Evolutionary conservation across 2,888 invertebrate genomes (phyloP).

Genomic region (Altica lythri): DNA sequence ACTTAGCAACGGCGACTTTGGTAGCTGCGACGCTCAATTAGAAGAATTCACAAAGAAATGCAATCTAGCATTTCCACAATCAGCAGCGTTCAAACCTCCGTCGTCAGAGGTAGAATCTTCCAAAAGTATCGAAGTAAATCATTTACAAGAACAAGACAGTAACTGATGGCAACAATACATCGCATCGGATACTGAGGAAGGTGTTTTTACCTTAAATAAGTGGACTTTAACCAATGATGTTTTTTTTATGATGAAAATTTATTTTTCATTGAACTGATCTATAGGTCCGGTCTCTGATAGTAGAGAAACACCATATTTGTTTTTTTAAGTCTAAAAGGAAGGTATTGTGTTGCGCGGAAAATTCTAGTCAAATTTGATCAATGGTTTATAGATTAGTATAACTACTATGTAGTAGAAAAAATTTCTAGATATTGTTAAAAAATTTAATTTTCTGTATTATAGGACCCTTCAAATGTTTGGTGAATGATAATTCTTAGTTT

Average conservation of each 20-base stretch:
- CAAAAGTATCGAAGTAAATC: constrained; percentile 42
- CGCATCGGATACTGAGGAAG: constrained; percentile 22
- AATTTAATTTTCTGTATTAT: no score
- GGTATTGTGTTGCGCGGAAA: constrained; percentile 3
- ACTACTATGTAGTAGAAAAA: no score
- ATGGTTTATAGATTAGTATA: no score
- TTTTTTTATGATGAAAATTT: constrained; percentile 30
- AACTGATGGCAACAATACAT: constrained; percentile 47
- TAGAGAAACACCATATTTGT: background rate
- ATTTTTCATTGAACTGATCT: constrained; percentile 23
- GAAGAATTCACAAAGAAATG: constrained; percentile 75
- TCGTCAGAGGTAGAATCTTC: constrained; percentile 45
- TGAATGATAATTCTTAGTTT: no score
- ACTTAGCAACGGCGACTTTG: constrained; percentile 80
- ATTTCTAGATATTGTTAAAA: no score
- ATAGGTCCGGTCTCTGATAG: constrained; percentile 2
- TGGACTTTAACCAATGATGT: constrained; percentile 36
- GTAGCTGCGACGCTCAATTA: constrained; percentile 69
- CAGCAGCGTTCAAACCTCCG: constrained; percentile 69
- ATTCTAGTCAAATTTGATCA: no score
- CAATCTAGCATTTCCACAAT: constrained; percentile 76
- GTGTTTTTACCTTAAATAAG: constrained; percentile 21
- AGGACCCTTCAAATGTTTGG: no score
- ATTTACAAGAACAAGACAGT: constrained; percentile 50
- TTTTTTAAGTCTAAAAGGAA: constrained; percentile 1